Evolutionary conservation across 2,113 vertebrate species (phyloP).

Genomic region (Panurus biarmicus): DNA sequence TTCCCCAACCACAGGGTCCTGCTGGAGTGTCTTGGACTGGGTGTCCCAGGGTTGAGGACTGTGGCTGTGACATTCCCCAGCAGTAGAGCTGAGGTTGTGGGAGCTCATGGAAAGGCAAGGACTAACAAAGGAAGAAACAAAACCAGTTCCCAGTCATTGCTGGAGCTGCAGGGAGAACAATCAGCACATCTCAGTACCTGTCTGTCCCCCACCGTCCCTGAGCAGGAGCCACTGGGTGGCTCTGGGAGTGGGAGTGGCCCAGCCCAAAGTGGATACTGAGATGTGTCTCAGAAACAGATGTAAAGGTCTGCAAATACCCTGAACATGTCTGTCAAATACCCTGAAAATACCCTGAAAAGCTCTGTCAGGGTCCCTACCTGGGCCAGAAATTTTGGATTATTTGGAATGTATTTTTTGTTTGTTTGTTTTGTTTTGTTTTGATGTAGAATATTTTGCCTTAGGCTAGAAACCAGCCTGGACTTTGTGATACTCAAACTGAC

Average conservation of each 20-base stretch:
- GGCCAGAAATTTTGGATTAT: not conserved
- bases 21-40: not conserved
- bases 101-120: not conserved
- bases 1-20: not conserved
- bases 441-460: not conserved
- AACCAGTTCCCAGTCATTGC: not conserved
- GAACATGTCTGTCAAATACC: not conserved
- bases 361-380: not conserved
- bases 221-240: not conserved
- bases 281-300: not conserved
- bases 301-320: not conserved
- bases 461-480: not conserved
- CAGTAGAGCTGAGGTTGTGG: not conserved
- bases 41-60: not conserved
- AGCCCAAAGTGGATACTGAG: not conserved
- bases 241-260: not conserved
- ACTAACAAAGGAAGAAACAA: not conserved
- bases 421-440: not conserved
- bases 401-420: not conserved
- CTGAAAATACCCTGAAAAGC: too few relatives aligned
- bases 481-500: not conserved
- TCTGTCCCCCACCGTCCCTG: fast-evolving
- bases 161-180: not conserved
- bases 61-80: not conserved
- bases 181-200: not conserved